Conservation (phyloP, 2,113 vertebrate species). For the Progne subis region DNA sequence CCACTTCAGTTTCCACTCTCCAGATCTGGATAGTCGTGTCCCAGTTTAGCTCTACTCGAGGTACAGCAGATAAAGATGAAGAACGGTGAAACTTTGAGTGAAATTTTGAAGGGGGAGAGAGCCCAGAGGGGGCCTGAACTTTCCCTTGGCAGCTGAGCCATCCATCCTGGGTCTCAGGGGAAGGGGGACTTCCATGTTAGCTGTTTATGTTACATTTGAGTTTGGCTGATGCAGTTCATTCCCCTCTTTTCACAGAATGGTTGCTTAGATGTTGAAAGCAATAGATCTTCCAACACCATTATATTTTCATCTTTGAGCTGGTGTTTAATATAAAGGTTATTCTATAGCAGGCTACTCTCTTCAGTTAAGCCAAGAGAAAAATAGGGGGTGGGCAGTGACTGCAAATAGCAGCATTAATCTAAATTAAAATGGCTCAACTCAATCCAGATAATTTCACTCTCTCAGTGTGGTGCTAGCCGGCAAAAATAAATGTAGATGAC, state of each 20-base stretch:
- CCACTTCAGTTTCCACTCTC: not conserved
- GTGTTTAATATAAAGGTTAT: not conserved
- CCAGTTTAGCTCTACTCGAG: rapidly evolving
- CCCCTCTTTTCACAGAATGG: not conserved
- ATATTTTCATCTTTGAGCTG: not conserved
- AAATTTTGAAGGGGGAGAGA: not conserved
- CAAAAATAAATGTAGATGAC: slow-evolving; percentile 26
- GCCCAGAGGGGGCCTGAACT: rapidly evolving
- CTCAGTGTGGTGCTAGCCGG: not conserved
- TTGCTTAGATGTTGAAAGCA: not conserved
- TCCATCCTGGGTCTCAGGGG: too few relatives aligned
- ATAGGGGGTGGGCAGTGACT: not conserved
- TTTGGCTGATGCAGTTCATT: not conserved
- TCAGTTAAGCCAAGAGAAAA: not conserved
- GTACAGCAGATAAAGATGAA: not conserved
- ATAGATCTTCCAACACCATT: not conserved
- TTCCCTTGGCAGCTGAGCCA: not conserved
- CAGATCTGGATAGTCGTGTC: not conserved
- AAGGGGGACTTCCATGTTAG: not conserved
- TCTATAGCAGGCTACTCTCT: not conserved
- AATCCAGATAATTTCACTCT: not conserved
- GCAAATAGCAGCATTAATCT: slow-evolving; percentile 4
- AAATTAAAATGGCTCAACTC: slow-evolving; percentile 3
- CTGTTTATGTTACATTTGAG: not conserved
- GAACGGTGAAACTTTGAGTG: not conserved